Evolutionary conservation across 2,113 vertebrate species (phyloP), one percentile per base, ranked within the genome.

Genomic region (Perca flavescens): DNA sequence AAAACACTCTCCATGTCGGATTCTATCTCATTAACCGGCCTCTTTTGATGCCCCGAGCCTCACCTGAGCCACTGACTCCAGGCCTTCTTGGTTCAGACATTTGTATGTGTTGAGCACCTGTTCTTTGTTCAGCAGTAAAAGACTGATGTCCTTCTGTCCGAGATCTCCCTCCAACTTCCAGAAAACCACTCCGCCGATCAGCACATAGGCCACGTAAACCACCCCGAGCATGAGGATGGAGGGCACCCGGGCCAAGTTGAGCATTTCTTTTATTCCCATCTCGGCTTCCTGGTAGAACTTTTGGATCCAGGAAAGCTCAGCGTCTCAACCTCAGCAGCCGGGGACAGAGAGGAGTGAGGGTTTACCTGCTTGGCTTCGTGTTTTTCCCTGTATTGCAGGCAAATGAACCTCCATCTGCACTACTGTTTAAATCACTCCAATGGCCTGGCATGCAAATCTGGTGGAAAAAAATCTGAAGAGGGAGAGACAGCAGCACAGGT

Each of bases 131-230:
- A 0, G 15, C 53, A 94, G 79, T 22, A 97, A 82, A 0, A 0
- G 8, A 0, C 25, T 22, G 8, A 94, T 82, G 7, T 90, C 74
- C 79, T 77, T 82, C 28, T 50, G 0, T 17, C 94, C 94, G 0
- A 82, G 83, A 0, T 93, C 87, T 10, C 96, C 94, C 88, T 98
- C 97, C 85, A 97, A 85, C 43, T 94, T 93, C 95, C 95, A 97
- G 82, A 98, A 97, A 52, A 97, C 74, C 4, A 94, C 63, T 11
- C 96, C 96, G 2, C 97, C 97, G 56, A 96, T 91, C 36, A 96
- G 92, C 85, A 99, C 92, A 31, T 97, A 97, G 34, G 63, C 54
- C 81, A 97, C 1, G 63, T 97, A 98, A 6, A 86, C 8, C 2
- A 87, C 0, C 2, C 96, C 94, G 28, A 97, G 90, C 43, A 95